Evolutionary conservation across 2,888 invertebrate genomes (phyloP), one percentile per base, ranked within the genome.

Genomic region (Plagodis dolabraria): DNA sequence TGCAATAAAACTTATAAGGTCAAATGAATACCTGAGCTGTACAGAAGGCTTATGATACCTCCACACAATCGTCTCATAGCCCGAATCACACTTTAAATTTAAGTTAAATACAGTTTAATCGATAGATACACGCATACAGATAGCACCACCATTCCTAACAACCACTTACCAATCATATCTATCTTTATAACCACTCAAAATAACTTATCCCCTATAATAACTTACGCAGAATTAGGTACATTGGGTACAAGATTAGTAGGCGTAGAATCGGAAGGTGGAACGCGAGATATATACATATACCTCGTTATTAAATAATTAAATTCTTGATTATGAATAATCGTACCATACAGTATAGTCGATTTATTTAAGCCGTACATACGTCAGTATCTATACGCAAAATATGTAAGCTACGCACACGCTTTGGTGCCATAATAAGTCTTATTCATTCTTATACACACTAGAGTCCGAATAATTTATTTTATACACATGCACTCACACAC

Each of bases 71-170:
- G 57, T 67, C 68, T 62, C 67, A 59, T 64, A 67, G 69, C 65
- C 65, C 52, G 56, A 65, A 61, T 62, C 63, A 68, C 58, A 68
- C 64, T 72, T 74, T 68, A 68, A 71, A 70, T 50, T 5, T 43
- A 62, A 65, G 53, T 62, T 63, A 62, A 65, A 65, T 74, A 61
- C 43, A 56, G 38, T 45, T 48, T 53, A 45, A 46, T 61, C 53
- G 47, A 60, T 79, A 79, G 74, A 76, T 79, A 79, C 77, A 79
- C 78, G 76, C 80, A 80, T 81, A 82, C 82, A 78, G 76, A 84
- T 89, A 90, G 90, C 90, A 90, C 90, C 90, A 89, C 87, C 86
- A 79, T 83, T 85, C 82, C 76, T 78, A 79, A 83, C 84, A 83
- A 85, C 84, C 79, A 72, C 77, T 72, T 76, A 75, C 71, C 72